Base-by-base conservation (phyloP, 2,797 vertebrate genomes). In the Clamator glandarius region DNA sequence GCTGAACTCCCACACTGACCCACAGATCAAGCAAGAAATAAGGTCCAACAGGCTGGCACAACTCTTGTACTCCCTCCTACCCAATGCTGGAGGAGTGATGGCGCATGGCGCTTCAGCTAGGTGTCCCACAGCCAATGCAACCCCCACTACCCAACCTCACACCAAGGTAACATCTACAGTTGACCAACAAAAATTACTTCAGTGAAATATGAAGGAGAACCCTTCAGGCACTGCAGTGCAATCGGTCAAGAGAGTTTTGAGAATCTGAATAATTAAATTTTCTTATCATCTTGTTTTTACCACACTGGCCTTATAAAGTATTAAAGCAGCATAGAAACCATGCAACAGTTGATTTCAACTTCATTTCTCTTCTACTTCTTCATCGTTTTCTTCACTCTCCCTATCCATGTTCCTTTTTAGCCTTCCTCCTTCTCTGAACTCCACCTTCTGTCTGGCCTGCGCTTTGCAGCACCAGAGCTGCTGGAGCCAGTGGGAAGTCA, bases 1-100 rank as follows among this genome's bases (percentile, higher is more conserved):
- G 23, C 42, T 29, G 33, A 73, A 31, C 16, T 75, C 42, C 36
- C n/a, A 41, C 5, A 9, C 14, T 8, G 20, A n/a, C 11, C 33
- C 29, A 46, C 42, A 46, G 36, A 85, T 35, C 28, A 77, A 64
- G 57, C n/a, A 70, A 74, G n/a, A 12, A 55, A 36, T 33, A 39
- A 63, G 58, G 46, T 20, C 58, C 72, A 62, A 48, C 0, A 5
- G 36, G 33, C 28, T 63, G 59, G 55, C 1, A 0, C 2, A 6
- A 52, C 31, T 41, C 31, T 20, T 1, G 0, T 16, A 9, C 11
- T 72, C 75, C 16, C 14, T 61, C 26, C 46, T 36, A 35, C 41
- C 80, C 28, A 76, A 28, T 1, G 0, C 0, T 41, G 23, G 11
- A 84, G 23, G 8, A 87, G 8, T 0, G 0, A 36, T 6, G 14